Conservation (phyloP, 2,113 vertebrate genomes). For the Hoplias malabaricus region DNA sequence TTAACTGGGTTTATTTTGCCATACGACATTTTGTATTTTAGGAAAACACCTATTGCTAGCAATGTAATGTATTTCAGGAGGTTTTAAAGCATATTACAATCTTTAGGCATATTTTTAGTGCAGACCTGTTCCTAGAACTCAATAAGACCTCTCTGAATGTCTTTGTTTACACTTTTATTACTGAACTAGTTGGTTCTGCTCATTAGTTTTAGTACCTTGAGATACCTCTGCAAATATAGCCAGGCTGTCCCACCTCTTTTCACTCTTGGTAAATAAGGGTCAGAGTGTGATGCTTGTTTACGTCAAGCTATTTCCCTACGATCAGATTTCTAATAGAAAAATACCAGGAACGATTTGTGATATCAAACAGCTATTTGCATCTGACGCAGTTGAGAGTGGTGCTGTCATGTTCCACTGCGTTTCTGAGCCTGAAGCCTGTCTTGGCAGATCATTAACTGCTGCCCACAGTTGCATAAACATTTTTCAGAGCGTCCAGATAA, state of each 20-base stretch:
- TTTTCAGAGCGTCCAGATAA: not conserved
- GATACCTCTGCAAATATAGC: too few relatives aligned
- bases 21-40: too few relatives aligned
- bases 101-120: too few relatives aligned
- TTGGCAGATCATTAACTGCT: slow-evolving; percentile 7
- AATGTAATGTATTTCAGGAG: too few relatives aligned
- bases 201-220: too few relatives aligned
- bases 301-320: not conserved
- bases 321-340: not conserved
- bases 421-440: not conserved
- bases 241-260: not conserved
- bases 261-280: not conserved
- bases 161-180: too few relatives aligned
- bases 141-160: too few relatives aligned
- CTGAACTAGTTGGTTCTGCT: too few relatives aligned
- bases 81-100: too few relatives aligned
- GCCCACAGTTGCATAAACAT: not conserved
- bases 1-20: too few relatives aligned
- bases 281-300: not conserved
- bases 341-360: not conserved
- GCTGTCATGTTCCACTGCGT: not conserved
- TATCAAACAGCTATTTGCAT: not conserved
- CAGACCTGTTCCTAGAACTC: too few relatives aligned
- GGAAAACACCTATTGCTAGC: too few relatives aligned
- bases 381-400: not conserved